Evolutionary conservation across 2,888 invertebrate species (phyloP).

Genomic region (Heteropelma amictum): DNA sequence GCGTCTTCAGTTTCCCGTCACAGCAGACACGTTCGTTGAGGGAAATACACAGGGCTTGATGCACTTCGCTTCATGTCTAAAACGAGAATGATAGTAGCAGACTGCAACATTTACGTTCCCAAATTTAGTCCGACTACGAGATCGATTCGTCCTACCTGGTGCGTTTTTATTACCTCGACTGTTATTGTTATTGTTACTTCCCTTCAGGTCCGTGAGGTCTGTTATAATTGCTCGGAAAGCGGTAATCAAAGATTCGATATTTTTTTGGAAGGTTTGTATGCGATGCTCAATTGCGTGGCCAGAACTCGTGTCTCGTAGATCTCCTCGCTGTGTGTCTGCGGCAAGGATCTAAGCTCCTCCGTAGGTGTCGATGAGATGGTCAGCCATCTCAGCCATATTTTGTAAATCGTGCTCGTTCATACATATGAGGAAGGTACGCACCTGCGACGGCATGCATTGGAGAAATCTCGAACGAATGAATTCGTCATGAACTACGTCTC

Average conservation of each 20-base stretch:
- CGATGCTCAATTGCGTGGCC: neutral
- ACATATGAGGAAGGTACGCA: neutral
- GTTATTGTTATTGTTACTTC: no score
- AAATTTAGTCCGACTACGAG: neutral
- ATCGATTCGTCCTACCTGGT: neutral
- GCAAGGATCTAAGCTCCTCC: slow-evolving; percentile 3
- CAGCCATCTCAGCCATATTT: slow-evolving; percentile 18
- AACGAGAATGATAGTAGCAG: slow-evolving; percentile 13
- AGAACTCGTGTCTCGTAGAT: neutral
- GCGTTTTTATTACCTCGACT: neutral
- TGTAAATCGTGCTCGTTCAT: neutral
- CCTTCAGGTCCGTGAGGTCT: no score
- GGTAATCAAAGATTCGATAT: no score
- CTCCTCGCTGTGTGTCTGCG: neutral
- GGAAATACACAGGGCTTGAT: neutral
- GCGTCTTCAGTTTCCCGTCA: slow-evolving; percentile 21
- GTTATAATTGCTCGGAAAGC: no score
- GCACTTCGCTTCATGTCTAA: slow-evolving; percentile 4
- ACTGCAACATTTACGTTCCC: neutral
- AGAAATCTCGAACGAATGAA: slow-evolving; percentile 34
- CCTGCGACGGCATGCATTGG: slow-evolving; percentile 6
- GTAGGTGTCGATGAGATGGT: neutral
- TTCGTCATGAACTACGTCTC: slow-evolving; percentile 25
- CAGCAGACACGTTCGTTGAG: no score
- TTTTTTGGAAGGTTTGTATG: no score